A percentile compares a stretch with the other conserved stretches of the same genome.
Evolutionary conservation across 2,797 vertebrate species (phyloP).

Genomic region (Phylloscopus collybita): DNA sequence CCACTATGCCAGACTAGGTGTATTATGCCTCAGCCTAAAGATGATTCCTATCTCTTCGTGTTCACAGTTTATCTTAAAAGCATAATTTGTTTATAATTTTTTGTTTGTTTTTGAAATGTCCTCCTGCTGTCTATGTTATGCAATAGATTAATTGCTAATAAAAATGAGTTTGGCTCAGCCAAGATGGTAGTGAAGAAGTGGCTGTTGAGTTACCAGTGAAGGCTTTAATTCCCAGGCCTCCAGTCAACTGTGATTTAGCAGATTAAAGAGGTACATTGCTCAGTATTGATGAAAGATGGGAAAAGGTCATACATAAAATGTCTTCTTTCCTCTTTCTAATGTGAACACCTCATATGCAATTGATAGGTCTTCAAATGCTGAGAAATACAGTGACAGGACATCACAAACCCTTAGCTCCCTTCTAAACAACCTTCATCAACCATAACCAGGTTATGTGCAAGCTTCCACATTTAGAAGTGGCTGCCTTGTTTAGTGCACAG

Average conservation of each 20-base stretch:
- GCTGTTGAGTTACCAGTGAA: neutral
- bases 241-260: neutral
- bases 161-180: neutral
- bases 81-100: neutral
- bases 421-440: neutral
- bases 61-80: neutral
- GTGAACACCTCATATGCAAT: neutral
- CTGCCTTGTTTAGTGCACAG: neutral
- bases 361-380: neutral
- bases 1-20: neutral
- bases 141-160: conserved; percentile 14
- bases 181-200: neutral
- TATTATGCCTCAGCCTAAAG: neutral
- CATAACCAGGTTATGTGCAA: neutral
- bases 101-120: conserved; percentile 2
- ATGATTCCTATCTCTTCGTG: neutral
- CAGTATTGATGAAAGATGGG: neutral
- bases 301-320: neutral
- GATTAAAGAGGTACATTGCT: neutral
- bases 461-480: neutral
- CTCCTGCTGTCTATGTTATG: neutral
- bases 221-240: neutral
- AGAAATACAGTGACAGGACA: neutral
- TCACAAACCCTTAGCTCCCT: neutral
- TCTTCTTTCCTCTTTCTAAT: neutral